Conservation (phyloP, 2,888 invertebrate species). For the Andrena flavipes region DNA sequence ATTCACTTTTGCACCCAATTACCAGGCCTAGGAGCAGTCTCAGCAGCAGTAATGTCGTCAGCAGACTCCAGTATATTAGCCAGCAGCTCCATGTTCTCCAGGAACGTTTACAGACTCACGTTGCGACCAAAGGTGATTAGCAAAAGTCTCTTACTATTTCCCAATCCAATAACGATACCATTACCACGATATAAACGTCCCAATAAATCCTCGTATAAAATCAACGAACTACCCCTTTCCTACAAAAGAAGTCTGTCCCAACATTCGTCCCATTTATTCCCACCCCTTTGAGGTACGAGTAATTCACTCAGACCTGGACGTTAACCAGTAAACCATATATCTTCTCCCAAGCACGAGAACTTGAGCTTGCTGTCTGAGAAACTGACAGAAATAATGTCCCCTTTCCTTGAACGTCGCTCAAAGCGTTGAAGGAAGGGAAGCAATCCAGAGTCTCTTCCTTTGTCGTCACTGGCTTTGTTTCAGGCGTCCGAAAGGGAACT, state of each 20-base stretch:
- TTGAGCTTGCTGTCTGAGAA: background rate
- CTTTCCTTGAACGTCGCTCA: background rate
- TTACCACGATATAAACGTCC: background rate
- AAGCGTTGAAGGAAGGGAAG: background rate
- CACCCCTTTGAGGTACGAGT: too few species aligned
- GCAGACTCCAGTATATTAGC: conserved; percentile 90
- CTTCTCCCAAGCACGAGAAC: background rate
- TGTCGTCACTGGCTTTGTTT: conserved; percentile 4
- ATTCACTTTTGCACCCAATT: background rate
- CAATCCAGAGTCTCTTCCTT: background rate
- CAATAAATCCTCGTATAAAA: background rate
- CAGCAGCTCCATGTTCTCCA: conserved; percentile 90
- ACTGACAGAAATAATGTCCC: background rate
- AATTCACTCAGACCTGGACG: background rate
- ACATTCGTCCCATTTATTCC: too few species aligned
- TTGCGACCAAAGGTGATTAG: conserved; percentile 87
- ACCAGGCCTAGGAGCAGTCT: conserved; percentile 89
- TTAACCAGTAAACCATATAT: background rate
- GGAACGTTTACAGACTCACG: conserved; percentile 89
- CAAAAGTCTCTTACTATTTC: background rate
- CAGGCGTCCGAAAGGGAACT: conserved; percentile 90
- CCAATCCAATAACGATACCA: background rate
- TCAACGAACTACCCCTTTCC: too few species aligned
- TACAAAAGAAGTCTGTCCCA: too few species aligned
- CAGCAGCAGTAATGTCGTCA: conserved; percentile 92